Conservation (phyloP, 2,797 vertebrate species). For the Melanogrammus aeglefinus region DNA sequence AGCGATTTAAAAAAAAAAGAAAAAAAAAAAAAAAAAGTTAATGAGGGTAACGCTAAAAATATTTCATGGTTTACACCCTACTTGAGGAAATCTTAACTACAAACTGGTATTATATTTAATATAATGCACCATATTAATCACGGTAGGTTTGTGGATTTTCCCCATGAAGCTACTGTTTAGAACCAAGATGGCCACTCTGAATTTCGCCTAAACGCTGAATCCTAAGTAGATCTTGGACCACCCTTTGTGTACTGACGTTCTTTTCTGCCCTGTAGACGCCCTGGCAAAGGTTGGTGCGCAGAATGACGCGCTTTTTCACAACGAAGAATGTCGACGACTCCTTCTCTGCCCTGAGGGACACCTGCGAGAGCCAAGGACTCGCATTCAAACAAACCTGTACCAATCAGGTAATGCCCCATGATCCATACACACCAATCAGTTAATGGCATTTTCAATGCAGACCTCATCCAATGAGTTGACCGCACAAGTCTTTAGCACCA, state of each 20-base stretch:
- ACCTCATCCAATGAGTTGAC: not conserved
- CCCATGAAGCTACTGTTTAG: not conserved
- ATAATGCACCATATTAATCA: too few species aligned
- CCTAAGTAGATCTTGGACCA: not conserved
- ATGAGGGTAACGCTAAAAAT: too few species aligned
- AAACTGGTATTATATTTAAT: too few species aligned
- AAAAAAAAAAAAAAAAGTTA: too few species aligned
- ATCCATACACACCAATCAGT: not conserved
- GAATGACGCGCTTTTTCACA: conserved; percentile 95
- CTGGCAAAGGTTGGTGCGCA: conserved; percentile 89
- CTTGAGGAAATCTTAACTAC: too few species aligned
- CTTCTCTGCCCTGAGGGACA: conserved; percentile 77
- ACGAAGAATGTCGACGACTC: conserved; percentile 81
- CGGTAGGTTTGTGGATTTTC: too few species aligned
- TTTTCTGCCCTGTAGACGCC: conserved; percentile 71
- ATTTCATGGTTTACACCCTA: too few species aligned
- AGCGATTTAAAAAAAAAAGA: too few species aligned
- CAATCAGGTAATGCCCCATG: conserved; percentile 79
- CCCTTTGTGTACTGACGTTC: conserved; percentile 9
- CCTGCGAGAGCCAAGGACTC: conserved; percentile 83
- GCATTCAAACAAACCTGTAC: conserved; percentile 85
- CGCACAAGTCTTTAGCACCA: not conserved
- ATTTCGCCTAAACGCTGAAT: not conserved
- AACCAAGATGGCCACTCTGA: not conserved
- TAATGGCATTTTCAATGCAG: not conserved